Conservation (phyloP, 92 coral and sea anemone species). For the Palythoa grandis region DNA sequence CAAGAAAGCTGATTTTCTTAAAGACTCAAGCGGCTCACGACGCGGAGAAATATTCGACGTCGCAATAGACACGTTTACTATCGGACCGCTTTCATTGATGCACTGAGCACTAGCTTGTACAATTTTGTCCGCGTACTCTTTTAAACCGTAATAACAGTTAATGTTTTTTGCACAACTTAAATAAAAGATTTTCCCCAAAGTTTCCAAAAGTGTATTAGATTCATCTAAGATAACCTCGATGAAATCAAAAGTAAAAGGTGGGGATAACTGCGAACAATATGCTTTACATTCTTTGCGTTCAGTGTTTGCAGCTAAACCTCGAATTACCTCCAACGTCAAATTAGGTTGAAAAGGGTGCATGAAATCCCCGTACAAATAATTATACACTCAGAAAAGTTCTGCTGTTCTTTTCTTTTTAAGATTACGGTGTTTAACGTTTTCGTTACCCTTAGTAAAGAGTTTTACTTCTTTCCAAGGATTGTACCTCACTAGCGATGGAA, state of each 20-base stretch:
- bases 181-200: neutral
- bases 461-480: slow-evolving; percentile 17
- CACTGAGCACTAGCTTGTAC: neutral
- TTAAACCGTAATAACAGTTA: neutral
- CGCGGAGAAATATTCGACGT: neutral
- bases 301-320: slow-evolving; percentile 4
- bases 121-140: neutral
- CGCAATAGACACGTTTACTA: too few species aligned
- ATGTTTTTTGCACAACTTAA: neutral
- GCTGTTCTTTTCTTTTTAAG: slow-evolving; percentile 11
- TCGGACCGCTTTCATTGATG: neutral
- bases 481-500: neutral
- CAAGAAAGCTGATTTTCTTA: neutral
- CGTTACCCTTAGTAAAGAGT: neutral
- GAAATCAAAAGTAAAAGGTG: neutral
- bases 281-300: neutral
- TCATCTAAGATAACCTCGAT: neutral
- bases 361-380: slow-evolving; percentile 10
- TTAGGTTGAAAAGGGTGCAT: neutral
- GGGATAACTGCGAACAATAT: neutral
- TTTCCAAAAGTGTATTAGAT: neutral
- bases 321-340: neutral
- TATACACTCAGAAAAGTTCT: slow-evolving; percentile 15
- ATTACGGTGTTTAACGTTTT: neutral
- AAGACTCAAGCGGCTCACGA: neutral